Base-by-base conservation (phyloP, 1,140 invertebrate genomes). In the Macrobrachium rosenbergii region DNA sequence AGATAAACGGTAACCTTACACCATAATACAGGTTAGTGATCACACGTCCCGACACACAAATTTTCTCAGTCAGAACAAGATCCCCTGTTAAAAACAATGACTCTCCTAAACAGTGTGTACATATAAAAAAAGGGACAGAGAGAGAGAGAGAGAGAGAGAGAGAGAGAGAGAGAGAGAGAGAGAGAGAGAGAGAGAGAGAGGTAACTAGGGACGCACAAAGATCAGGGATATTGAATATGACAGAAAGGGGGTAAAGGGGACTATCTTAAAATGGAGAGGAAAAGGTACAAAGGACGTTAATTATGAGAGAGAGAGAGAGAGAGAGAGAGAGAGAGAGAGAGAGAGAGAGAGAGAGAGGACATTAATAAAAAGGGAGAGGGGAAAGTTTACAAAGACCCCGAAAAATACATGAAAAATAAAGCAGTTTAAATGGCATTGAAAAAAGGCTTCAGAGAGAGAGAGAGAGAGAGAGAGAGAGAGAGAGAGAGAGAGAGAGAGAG, bases 151-250 rank as follows among this genome's bases (percentile, higher is more conserved):
- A 60, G 58, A 78, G 58, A 60, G 58, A 60, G 58, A 60, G 58
- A 60, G 76, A 78, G 76, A 78, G 58, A 78, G 76, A 78, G 76
- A 78, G 76, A 78, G 76, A 78, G 76, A 78, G 76, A 78, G 76
- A 78, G 76, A 60, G 58, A 28, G 58, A 23, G 21, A 23, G 58
- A 23, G 58, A 23, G 58, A 23, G 58, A 23, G 76, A 23, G 52
- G 58, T 28, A 77, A 45, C 37, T 14, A 58, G 75, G 52, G 45
- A 21, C n/a, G 52, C n/a, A 58, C n/a, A 58, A n/a, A 58, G 45
- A 58, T n/a, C 21, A 52, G 52, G 45, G 52, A 45, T 45, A 45
- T 45, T 28, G 43, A 45, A 77, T n/a, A n/a, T n/a, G n/a, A n/a
- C n/a, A n/a, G n/a, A n/a, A n/a, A n/a, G n/a, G 75, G 52, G 37